phyloP scores from a whole-genome alignment of 2,113 vertebrate species.

The Willisornis vidua region DNA sequence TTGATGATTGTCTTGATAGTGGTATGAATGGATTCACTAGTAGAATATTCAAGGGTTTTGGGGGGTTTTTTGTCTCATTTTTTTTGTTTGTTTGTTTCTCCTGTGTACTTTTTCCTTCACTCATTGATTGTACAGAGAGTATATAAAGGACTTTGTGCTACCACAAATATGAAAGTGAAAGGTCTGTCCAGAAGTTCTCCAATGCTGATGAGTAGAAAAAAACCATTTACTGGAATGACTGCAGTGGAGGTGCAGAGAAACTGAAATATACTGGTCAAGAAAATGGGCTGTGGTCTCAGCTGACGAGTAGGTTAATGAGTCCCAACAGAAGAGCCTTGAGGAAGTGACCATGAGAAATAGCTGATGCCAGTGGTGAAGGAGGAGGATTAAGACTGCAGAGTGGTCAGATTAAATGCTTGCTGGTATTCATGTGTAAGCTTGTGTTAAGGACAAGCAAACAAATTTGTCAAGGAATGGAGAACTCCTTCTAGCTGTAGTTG shows the following conservation, averaged over 20 bases:
- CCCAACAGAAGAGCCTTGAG: neutral
- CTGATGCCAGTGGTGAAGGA: neutral
- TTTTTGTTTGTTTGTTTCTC: neutral
- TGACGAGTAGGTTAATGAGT: neutral
- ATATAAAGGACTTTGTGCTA: neutral
- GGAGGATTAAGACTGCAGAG: neutral
- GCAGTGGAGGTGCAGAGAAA: neutral
- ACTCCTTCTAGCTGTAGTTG: neutral
- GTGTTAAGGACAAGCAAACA: neutral
- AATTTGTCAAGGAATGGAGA: neutral
- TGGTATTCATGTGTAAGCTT: neutral
- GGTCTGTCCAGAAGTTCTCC: neutral
- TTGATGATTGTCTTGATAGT: neutral
- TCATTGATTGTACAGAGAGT: neutral
- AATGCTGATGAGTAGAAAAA: neutral
- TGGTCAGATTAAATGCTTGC: neutral
- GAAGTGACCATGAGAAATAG: neutral
- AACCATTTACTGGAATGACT: neutral
- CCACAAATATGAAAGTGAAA: neutral
- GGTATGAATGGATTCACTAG: neutral
- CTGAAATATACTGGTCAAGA: neutral
- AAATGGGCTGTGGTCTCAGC: neutral
- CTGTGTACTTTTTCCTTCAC: neutral
- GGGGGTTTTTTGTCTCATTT: accelerated
- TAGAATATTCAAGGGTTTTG: neutral